phyloP scores from a whole-genome alignment of 2,113 vertebrate species.

The Crotalus helleri region DNA sequence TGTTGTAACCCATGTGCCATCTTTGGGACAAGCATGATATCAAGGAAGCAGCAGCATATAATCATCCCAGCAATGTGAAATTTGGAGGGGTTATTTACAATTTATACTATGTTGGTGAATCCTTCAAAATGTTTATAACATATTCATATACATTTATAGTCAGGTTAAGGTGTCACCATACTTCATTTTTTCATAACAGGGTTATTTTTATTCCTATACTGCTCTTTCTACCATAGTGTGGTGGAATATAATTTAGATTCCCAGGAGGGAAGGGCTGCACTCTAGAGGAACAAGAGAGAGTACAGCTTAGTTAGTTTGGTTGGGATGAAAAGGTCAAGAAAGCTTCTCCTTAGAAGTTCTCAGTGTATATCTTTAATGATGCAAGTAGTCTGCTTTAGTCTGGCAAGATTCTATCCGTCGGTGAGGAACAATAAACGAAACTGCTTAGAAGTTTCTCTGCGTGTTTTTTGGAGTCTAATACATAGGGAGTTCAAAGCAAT shows the following conservation, averaged over 20 bases:
- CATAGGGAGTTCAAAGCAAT: not conserved
- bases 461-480: not conserved
- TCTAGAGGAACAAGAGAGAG: not conserved
- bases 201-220: not conserved
- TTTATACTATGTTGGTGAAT: not conserved
- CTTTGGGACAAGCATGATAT: not conserved
- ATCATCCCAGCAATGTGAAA: not conserved
- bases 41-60: not conserved
- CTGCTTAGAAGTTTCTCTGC: not conserved
- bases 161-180: not conserved
- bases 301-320: not conserved
- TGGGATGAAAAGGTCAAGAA: not conserved
- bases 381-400: not conserved
- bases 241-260: not conserved
- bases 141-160: not conserved
- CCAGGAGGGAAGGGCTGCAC: not conserved
- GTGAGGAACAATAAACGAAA: not conserved
- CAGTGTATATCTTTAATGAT: not conserved
- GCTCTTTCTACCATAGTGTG: not conserved
- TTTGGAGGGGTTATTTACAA: not conserved
- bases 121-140: not conserved
- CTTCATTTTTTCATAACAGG: not conserved
- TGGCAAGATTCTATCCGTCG: not conserved
- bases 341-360: not conserved
- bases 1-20: not conserved